A percentile compares a stretch with the other conserved stretches of the same genome.
These are phyloP conservation scores for Nothobranchius furzeri DNA, from an alignment of 2,113 vertebrate genomes.

Conservation along the genomic window DNA sequence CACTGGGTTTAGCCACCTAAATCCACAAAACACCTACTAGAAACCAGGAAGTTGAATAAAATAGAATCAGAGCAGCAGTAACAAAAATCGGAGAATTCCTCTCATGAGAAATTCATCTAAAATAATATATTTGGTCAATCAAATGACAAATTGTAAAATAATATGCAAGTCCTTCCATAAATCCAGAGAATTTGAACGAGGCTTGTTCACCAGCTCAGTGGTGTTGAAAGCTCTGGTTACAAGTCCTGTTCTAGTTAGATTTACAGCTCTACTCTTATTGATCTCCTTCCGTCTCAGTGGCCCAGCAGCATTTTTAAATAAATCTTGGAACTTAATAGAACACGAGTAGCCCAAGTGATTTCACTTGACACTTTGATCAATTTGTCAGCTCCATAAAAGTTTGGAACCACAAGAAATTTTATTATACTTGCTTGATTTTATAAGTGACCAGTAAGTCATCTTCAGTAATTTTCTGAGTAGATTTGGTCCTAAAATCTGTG, in stretches of 20 bases:
- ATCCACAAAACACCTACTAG: not conserved
- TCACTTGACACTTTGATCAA: slow-evolving; percentile 32
- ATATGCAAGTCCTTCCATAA: slow-evolving; percentile 42
- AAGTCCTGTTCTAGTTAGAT: slow-evolving; percentile 47
- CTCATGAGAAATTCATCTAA: slow-evolving; percentile 1
- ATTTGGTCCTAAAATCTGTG: not conserved
- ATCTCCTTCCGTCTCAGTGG: slow-evolving; percentile 53
- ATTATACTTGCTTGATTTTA: slow-evolving; percentile 24
- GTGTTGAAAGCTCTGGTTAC: slow-evolving; percentile 33
- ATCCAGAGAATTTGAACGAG: slow-evolving; percentile 49
- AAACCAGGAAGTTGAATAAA: slow-evolving; percentile 27
- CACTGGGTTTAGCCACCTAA: not conserved
- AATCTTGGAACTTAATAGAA: slow-evolving; percentile 64
- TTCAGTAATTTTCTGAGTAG: slow-evolving; percentile 2
- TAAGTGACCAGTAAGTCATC: slow-evolving; percentile 16
- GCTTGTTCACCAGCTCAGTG: slow-evolving; percentile 40
- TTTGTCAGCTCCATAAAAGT: slow-evolving; percentile 41
- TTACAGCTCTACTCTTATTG: slow-evolving; percentile 64
- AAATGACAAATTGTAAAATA: not conserved
- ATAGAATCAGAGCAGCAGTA: not conserved
- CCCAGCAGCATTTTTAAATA: slow-evolving; percentile 54
- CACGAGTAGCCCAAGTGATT: slow-evolving; percentile 55
- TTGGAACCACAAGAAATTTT: slow-evolving; percentile 27
- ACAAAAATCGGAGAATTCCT: not conserved
- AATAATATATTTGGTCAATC: slow-evolving; percentile 34